A percentile compares a stretch with the other conserved stretches of the same genome.
These are phyloP conservation scores for Shargacucullia verbasci DNA, from an alignment of 2,888 invertebrate genomes.

Conservation along the genomic window DNA sequence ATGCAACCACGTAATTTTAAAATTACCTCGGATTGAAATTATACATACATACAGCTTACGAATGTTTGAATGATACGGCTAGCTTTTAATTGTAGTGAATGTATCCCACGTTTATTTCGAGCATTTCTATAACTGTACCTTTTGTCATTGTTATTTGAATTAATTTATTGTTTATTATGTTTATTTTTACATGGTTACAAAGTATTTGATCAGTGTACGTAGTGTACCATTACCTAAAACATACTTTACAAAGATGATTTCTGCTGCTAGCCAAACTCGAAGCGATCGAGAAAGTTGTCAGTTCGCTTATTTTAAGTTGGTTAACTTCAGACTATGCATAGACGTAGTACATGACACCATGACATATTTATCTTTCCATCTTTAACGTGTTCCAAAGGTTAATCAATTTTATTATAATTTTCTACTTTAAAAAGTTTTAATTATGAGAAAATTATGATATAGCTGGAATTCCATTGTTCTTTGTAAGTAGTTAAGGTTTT, in stretches of 20 bases:
- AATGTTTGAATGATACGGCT: slow-evolving; percentile 25
- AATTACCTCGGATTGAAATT: slow-evolving; percentile 52
- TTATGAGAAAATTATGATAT: slow-evolving; percentile 37
- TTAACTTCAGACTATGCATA: slow-evolving; percentile 3
- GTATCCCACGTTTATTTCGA: slow-evolving; percentile 24
- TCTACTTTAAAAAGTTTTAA: slow-evolving; percentile 34
- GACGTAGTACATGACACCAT: slow-evolving; percentile 24
- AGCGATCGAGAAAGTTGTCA: not conserved
- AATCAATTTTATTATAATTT: slow-evolving; percentile 39
- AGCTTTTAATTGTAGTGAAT: slow-evolving; percentile 22
- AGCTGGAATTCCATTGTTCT: slow-evolving; percentile 23
- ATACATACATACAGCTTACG: slow-evolving; percentile 21
- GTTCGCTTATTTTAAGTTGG: slow-evolving; percentile 2
- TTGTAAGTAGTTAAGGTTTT: slow-evolving; percentile 46
- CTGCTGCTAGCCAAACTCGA: not conserved
- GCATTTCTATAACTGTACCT: slow-evolving; percentile 25
- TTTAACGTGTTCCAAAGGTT: slow-evolving; percentile 27
- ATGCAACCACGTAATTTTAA: slow-evolving; percentile 50
- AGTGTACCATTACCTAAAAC: slow-evolving; percentile 15
- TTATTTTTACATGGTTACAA: slow-evolving; percentile 34
- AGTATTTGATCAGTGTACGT: slow-evolving; percentile 31
- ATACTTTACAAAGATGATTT: not conserved
- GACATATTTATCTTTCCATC: slow-evolving; percentile 41
- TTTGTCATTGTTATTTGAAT: slow-evolving; percentile 40
- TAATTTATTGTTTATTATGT: slow-evolving; percentile 46